Evolutionary conservation across 2,113 vertebrate species (phyloP).

Genomic region (Aspiorhynchus laticeps): DNA sequence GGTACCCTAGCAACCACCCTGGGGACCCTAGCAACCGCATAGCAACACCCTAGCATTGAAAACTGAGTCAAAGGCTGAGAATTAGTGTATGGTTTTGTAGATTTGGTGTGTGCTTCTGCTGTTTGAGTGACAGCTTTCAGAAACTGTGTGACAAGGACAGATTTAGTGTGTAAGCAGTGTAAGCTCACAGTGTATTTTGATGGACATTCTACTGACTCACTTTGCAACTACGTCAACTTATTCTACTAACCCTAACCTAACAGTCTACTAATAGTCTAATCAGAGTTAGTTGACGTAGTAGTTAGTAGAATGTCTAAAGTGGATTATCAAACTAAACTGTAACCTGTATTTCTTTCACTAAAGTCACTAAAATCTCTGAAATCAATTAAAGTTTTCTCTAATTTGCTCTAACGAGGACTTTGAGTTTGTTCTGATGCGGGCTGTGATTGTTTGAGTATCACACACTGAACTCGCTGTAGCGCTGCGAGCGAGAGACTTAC

Average conservation of each 20-base stretch:
- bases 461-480: conserved; percentile 49
- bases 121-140: too few species aligned
- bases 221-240: too few species aligned
- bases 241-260: not conserved
- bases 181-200: too few species aligned
- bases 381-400: not conserved
- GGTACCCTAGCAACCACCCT: too few species aligned
- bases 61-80: too few species aligned
- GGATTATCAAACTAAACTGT: not conserved
- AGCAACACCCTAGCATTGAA: too few species aligned
- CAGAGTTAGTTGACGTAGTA: not conserved
- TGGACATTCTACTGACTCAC: too few species aligned
- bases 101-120: too few species aligned
- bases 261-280: not conserved
- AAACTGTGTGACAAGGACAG: too few species aligned
- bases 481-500: conserved; percentile 27
- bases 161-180: too few species aligned
- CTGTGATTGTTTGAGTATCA: conserved; percentile 44
- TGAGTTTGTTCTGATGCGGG: not conserved
- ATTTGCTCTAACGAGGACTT: not conserved
- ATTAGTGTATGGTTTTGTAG: too few species aligned
- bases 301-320: not conserved
- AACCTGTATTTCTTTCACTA: not conserved
- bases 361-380: not conserved
- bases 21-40: too few species aligned